These are phyloP conservation scores for Mechanitis messenoides DNA, from an alignment of 2,888 invertebrate species.

Conservation along the genomic window DNA sequence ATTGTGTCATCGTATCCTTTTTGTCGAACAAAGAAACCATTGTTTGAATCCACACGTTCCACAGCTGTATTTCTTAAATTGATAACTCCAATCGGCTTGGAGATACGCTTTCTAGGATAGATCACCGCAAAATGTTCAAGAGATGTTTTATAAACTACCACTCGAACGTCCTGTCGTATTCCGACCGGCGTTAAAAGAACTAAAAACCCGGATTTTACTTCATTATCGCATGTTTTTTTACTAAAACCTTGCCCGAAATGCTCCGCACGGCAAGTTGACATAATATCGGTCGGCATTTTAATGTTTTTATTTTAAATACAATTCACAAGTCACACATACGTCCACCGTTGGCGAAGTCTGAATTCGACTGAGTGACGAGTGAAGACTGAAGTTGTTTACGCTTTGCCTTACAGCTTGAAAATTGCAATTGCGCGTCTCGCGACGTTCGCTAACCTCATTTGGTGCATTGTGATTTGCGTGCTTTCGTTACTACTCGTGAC, in stretches of 20 bases:
- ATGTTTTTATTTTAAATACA: slow-evolving; percentile 41
- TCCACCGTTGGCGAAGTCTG: slow-evolving; percentile 32
- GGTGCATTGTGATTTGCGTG: neutral
- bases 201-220: slow-evolving; percentile 79
- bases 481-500: slow-evolving; percentile 1
- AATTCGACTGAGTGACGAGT: slow-evolving; percentile 40
- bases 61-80: slow-evolving; percentile 78
- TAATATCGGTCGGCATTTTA: slow-evolving; percentile 62
- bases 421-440: slow-evolving; percentile 6
- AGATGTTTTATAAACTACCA: slow-evolving; percentile 79
- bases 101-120: slow-evolving; percentile 79
- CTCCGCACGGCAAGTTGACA: slow-evolving; percentile 50
- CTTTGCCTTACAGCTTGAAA: neutral
- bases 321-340: slow-evolving; percentile 27
- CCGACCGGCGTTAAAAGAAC: slow-evolving; percentile 76
- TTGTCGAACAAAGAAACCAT: slow-evolving; percentile 77
- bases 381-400: slow-evolving; percentile 1
- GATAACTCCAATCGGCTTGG: slow-evolving; percentile 78
- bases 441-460: neutral
- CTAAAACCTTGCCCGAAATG: slow-evolving; percentile 55
- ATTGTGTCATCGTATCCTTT: slow-evolving; percentile 80
- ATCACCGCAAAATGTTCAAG: slow-evolving; percentile 81
- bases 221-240: slow-evolving; percentile 66
- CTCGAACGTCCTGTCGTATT: slow-evolving; percentile 77
- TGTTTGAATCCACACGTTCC: slow-evolving; percentile 65